Percentiles rank a stretch among this genome's conserved stretches.
Evolutionary conservation across 2,113 vertebrate genomes (phyloP).

Genomic region (Calypte anna): DNA sequence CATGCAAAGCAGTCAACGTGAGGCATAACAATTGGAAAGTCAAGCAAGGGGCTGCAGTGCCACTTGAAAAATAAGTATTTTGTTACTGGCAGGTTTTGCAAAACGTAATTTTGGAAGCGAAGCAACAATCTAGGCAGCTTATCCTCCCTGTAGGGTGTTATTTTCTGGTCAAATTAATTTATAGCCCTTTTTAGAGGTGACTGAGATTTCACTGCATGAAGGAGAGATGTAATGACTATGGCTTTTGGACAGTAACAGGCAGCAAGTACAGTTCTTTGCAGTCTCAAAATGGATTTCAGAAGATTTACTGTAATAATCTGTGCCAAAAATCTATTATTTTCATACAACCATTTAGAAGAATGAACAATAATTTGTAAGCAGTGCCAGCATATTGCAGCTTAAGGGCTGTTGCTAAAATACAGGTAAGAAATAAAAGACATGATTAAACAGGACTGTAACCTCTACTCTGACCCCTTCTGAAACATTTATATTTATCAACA

Average conservation of each 20-base stretch:
- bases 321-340: background rate
- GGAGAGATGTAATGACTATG: background rate
- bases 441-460: background rate
- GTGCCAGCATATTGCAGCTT: background rate
- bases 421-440: background rate
- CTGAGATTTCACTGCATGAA: background rate
- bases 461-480: background rate
- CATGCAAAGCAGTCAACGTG: slow-evolving; percentile 1
- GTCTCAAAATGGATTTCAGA: background rate
- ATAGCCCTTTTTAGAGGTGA: background rate
- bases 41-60: background rate
- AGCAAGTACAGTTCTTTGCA: background rate
- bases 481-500: background rate
- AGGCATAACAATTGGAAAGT: slow-evolving; percentile 16
- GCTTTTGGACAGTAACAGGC: background rate
- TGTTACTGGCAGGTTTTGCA: slow-evolving; percentile 44
- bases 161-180: slow-evolving; percentile 28
- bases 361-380: background rate
- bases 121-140: slow-evolving; percentile 15
- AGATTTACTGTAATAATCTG: background rate
- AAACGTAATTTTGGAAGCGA: slow-evolving; percentile 17
- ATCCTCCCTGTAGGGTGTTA: background rate
- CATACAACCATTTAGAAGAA: background rate
- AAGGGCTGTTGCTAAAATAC: background rate
- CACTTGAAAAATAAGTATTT: slow-evolving; percentile 28